phyloP scores from a whole-genome alignment of 2,797 vertebrate genomes.

The Australoheros facetus region DNA sequence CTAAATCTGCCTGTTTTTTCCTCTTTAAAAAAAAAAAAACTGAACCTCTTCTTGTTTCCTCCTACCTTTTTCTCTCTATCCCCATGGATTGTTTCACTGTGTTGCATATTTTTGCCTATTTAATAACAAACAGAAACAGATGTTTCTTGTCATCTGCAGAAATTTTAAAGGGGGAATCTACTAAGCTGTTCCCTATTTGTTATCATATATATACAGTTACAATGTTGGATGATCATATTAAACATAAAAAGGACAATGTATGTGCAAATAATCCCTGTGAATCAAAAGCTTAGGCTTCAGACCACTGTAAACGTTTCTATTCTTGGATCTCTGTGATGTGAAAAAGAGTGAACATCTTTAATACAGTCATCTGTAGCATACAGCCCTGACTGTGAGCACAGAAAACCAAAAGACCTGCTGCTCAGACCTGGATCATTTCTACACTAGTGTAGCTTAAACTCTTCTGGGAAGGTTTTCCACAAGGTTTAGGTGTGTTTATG shows the following conservation, averaged over 20 bases:
- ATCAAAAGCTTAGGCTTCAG: neutral
- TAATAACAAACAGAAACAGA: neutral
- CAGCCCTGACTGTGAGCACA: neutral
- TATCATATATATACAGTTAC: neutral
- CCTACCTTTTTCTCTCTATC: neutral
- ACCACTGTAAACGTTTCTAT: rapidly evolving
- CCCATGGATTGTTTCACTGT: neutral
- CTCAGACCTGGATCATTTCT: neutral
- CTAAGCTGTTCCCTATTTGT: neutral
- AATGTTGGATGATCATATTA: neutral
- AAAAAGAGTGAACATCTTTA: neutral
- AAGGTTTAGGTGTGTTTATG: too few species aligned
- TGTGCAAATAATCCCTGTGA: neutral
- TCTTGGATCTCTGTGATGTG: neutral
- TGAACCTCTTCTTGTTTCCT: neutral
- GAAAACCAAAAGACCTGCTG: neutral
- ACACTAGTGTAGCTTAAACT: neutral
- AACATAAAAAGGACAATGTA: neutral
- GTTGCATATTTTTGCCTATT: too few species aligned
- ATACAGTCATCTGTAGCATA: neutral
- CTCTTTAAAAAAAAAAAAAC: neutral
- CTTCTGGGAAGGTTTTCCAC: too few species aligned
- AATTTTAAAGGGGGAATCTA: neutral
- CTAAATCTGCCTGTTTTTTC: neutral
- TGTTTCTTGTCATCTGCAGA: neutral